Evolutionary conservation across 1,140 invertebrate species (phyloP), one percentile per base, ranked within the genome.

Genomic region (Grapholita molesta): DNA sequence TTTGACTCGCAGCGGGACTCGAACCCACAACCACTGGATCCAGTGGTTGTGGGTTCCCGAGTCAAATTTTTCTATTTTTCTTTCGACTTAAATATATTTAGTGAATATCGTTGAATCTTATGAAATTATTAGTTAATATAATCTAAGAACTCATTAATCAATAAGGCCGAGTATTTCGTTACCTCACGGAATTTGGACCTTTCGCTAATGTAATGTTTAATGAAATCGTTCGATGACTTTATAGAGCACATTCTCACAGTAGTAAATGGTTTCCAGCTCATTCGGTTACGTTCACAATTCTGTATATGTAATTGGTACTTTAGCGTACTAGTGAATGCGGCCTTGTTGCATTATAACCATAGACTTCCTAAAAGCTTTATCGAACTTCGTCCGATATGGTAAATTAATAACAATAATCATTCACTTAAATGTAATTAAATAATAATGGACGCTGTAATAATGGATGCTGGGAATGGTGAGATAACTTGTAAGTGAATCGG

Each of bases 401-500:
- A 61, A 61, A 61, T 61, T 61, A 61, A 61, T 28, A 61, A 48
- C 42, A 48, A 48, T 48, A 48, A 48, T 48, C 55, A 57, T 57
- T 30, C 66, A 33, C 24, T 68, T 68, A 25, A 69, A 52, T 70
- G 24, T 71, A 74, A 74, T 74, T 71, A 71, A 74, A 74, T 74
- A 71, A 74, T 74, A 69, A 69, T 53, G 38, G 66, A 30, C 35
- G 61, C 66, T 67, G 68, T 32, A 67, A 69, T 69, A 73, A 73
- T 73, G 69, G 69, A 65, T 68, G 33, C 55, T 52, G 69, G 65
- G 70, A 69, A 66, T 68, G 53, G 65, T 35, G 42, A 35, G 68
- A 42, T 57, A 57, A 70, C 74, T 77, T 80, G 74, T 79, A 55
- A 73, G 75, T 83, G 77, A 82, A 82, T 79, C 77, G 74, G 64